Conservation (phyloP, 2,797 vertebrate species). For the Acomys russatus region DNA sequence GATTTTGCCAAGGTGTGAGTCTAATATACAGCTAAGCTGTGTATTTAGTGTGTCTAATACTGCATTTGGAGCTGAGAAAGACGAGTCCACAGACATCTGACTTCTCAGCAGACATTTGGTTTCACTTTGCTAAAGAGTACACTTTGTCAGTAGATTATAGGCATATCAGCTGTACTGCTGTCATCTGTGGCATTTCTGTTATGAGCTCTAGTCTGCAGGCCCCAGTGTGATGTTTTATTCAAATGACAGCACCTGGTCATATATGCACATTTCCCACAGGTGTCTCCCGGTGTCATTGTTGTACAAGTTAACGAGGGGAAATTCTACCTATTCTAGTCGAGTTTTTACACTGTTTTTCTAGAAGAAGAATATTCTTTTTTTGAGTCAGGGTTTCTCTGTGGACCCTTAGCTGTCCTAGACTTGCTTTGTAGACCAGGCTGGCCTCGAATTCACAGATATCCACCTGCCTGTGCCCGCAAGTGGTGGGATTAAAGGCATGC, state of each 20-base stretch:
- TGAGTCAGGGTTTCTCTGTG: no score
- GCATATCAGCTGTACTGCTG: constrained; percentile 24
- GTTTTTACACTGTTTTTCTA: constrained; percentile 15
- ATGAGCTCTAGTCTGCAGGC: constrained; percentile 41
- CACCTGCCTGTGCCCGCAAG: no score
- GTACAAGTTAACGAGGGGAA: constrained; percentile 41
- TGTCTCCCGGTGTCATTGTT: constrained; percentile 51
- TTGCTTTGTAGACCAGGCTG: no score
- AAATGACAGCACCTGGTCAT: constrained; percentile 65
- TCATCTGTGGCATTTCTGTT: constrained; percentile 62
- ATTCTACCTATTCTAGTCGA: constrained; percentile 1
- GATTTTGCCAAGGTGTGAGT: constrained; percentile 66
- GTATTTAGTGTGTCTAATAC: constrained; percentile 66
- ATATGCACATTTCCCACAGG: constrained; percentile 40
- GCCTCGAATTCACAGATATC: no score
- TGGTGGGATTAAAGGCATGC: no score
- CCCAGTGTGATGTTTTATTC: constrained; percentile 69
- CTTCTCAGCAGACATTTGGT: constrained; percentile 67
- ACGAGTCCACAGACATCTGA: constrained; percentile 66
- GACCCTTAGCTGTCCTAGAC: no score
- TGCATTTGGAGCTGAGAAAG: constrained; percentile 55
- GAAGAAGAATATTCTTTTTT: constrained; percentile 34
- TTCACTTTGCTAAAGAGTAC: constrained; percentile 50
- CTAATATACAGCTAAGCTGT: constrained; percentile 73
- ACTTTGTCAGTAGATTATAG: constrained; percentile 67